These are phyloP conservation scores for Cassiopea xamachana DNA, from an alignment of 30 jellyfish, hydroid and myxozoan species.

Conservation along the genomic window DNA sequence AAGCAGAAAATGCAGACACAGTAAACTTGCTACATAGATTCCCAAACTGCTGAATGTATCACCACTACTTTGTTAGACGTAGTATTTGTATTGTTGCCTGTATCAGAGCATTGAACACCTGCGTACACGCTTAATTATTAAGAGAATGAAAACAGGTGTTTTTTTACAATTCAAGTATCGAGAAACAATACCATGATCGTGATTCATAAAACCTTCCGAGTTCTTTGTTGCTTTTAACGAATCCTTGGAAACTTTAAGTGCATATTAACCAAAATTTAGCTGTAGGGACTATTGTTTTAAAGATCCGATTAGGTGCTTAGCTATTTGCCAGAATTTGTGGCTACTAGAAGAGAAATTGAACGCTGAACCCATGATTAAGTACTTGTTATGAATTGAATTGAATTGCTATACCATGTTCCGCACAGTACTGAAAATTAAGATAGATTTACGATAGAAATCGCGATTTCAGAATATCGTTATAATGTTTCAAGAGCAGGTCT, in stretches of 20 bases:
- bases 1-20: not conserved
- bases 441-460: no score
- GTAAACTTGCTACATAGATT: not conserved
- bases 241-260: not conserved
- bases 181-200: not conserved
- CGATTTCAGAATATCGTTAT: no score
- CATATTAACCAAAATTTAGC: not conserved
- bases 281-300: not conserved
- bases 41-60: not conserved
- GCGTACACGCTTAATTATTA: not conserved
- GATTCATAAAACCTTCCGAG: not conserved
- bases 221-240: not conserved
- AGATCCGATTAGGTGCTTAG: not conserved
- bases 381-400: no score
- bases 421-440: no score
- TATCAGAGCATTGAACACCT: not conserved
- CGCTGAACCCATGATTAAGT: no score
- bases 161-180: not conserved
- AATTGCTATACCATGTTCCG: no score
- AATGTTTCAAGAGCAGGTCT: no score
- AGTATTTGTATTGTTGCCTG: not conserved
- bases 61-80: not conserved
- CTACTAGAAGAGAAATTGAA: no score
- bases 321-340: no score
- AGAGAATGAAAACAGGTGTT: conserved; percentile 13